Conservation (phyloP, 2,888 invertebrate genomes). For the Cryptocephalus moraei region DNA sequence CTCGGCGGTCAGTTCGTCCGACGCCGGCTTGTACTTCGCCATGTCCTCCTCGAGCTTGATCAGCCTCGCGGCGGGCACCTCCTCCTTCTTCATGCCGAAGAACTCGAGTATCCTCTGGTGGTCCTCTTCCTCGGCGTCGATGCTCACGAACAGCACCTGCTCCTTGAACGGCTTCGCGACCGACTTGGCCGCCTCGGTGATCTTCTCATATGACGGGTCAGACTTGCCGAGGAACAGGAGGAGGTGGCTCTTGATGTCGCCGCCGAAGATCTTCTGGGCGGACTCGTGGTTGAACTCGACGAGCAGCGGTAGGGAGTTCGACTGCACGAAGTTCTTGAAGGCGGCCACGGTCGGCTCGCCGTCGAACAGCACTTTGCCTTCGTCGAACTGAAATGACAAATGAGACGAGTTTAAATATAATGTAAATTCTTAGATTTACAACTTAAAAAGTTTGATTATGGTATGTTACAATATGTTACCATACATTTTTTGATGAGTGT, state of each 20-base stretch:
- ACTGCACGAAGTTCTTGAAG: constrained; percentile 73
- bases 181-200: constrained; percentile 65
- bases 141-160: constrained; percentile 81
- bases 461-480: too few relatives aligned
- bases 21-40: constrained; percentile 92
- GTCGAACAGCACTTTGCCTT: constrained; percentile 63
- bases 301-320: constrained; percentile 79
- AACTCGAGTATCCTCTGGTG: constrained; percentile 97
- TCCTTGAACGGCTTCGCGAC: constrained; percentile 87
- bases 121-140: constrained; percentile 91
- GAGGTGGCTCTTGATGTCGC: constrained; percentile 93
- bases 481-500: too few relatives aligned
- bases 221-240: constrained; percentile 91
- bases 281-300: constrained; percentile 97
- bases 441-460: too few relatives aligned
- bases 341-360: constrained; percentile 57
- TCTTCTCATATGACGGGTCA: constrained; percentile 71
- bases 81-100: constrained; percentile 90
- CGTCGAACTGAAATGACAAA: constrained; percentile 61
- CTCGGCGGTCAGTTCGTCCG: constrained; percentile 58
- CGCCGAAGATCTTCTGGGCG: constrained; percentile 96
- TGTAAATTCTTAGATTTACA: neutral
- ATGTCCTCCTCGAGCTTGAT: constrained; percentile 95
- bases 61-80: constrained; percentile 79
- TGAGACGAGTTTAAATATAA: neutral